Conservation (phyloP, 2,888 invertebrate species). For the Xanthia togata region DNA sequence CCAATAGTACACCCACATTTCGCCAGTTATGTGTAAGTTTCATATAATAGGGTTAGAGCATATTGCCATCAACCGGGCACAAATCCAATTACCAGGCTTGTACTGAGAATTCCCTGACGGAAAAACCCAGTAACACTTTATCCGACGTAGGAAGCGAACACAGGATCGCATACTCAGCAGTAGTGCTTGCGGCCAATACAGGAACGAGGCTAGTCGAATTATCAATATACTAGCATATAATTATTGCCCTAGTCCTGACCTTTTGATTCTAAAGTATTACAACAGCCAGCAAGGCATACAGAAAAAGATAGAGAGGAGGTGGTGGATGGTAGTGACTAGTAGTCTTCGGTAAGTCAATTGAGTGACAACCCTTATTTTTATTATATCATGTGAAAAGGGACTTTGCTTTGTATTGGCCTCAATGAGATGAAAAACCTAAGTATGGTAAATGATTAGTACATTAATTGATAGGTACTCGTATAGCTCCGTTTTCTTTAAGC, state of each 20-base stretch:
- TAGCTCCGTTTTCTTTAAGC: background rate
- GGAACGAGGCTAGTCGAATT: background rate
- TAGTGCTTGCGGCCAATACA: too few species aligned
- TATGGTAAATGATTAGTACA: constrained; percentile 36
- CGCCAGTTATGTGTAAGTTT: too few species aligned
- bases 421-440: background rate
- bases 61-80: too few species aligned
- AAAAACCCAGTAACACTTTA: background rate
- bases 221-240: background rate
- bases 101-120: background rate
- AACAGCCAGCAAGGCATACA: background rate
- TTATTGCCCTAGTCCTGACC: background rate
- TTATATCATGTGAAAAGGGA: constrained; percentile 16
- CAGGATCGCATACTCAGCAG: too few species aligned
- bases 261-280: background rate
- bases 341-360: background rate
- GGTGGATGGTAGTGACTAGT: too few species aligned
- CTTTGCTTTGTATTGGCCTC: constrained; percentile 8
- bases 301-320: too few species aligned
- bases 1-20: too few species aligned
- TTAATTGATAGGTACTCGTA: constrained; percentile 9
- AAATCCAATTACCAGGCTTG: too few species aligned
- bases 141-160: background rate
- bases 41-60: background rate
- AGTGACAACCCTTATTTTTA: constrained; percentile 32